These are phyloP conservation scores for Antheraea pernyi DNA, from an alignment of 1,140 invertebrate genomes.

Conservation along the genomic window DNA sequence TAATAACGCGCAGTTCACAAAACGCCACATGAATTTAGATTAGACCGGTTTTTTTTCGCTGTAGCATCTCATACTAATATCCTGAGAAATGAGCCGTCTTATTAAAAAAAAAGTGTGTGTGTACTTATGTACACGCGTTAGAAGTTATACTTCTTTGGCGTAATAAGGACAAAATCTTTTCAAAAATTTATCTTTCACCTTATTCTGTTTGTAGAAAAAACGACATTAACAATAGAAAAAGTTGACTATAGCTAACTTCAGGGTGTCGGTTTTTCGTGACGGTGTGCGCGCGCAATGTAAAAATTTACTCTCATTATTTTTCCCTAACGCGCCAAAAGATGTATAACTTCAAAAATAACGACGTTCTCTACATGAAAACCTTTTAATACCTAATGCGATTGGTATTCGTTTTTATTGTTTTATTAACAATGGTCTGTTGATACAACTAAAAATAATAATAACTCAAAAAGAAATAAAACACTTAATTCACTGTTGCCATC, in stretches of 20 bases:
- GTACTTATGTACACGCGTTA: too few relatives aligned
- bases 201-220: too few relatives aligned
- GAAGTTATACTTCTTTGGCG: too few relatives aligned
- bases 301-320: too few relatives aligned
- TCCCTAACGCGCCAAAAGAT: too few relatives aligned
- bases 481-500: constrained; percentile 73
- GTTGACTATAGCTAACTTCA: too few relatives aligned
- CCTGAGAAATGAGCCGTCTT: neutral
- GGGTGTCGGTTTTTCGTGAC: too few relatives aligned
- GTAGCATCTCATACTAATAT: constrained; percentile 1
- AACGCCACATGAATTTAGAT: constrained; percentile 62
- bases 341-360: too few relatives aligned
- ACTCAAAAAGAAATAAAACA: constrained; percentile 46
- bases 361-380: neutral
- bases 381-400: neutral
- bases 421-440: constrained; percentile 41
- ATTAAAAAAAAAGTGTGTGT: neutral
- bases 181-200: too few relatives aligned
- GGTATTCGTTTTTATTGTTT: constrained; percentile 16
- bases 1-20: constrained; percentile 55
- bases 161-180: too few relatives aligned
- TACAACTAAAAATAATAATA: constrained; percentile 37
- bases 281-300: too few relatives aligned
- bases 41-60: constrained; percentile 38
- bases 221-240: too few relatives aligned